phyloP scores from a whole-genome alignment of 1,140 invertebrate species.

The Mizuhopecten yessoensis region DNA sequence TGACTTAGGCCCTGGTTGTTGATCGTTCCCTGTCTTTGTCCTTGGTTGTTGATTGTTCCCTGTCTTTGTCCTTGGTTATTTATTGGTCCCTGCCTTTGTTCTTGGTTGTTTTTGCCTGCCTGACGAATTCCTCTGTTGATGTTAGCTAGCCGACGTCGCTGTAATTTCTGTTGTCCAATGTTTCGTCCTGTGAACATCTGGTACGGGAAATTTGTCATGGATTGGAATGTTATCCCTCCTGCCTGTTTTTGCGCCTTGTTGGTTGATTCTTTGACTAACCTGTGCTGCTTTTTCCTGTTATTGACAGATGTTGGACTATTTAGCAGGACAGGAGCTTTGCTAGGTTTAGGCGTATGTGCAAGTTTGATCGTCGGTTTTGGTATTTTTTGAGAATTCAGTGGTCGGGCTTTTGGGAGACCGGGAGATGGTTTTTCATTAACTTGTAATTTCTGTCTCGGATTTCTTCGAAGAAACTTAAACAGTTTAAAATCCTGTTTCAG shows the following conservation, averaged over 20 bases:
- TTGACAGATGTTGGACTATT: neutral
- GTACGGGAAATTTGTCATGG: neutral
- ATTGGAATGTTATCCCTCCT: neutral
- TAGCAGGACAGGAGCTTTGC: neutral
- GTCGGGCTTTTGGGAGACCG: neutral
- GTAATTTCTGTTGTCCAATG: neutral
- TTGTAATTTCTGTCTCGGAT: neutral
- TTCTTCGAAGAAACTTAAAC: neutral
- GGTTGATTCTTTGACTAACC: neutral
- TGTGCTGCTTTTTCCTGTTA: neutral
- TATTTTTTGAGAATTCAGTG: neutral
- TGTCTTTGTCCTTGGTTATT: neutral
- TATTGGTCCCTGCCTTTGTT: too few species aligned
- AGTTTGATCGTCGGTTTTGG: neutral
- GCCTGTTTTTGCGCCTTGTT: neutral
- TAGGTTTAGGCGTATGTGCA: neutral
- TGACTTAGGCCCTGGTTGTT: too few species aligned
- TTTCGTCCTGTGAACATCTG: neutral
- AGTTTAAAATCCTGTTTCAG: slow-evolving; percentile 12
- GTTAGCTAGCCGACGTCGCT: neutral
- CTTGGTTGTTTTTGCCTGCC: neutral
- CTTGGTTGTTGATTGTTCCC: neutral
- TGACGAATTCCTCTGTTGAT: too few species aligned
- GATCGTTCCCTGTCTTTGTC: too few species aligned
- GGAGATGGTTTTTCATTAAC: neutral